These are phyloP conservation scores for Lucilia sericata DNA, from an alignment of 1,140 invertebrate species.

Conservation along the genomic window DNA sequence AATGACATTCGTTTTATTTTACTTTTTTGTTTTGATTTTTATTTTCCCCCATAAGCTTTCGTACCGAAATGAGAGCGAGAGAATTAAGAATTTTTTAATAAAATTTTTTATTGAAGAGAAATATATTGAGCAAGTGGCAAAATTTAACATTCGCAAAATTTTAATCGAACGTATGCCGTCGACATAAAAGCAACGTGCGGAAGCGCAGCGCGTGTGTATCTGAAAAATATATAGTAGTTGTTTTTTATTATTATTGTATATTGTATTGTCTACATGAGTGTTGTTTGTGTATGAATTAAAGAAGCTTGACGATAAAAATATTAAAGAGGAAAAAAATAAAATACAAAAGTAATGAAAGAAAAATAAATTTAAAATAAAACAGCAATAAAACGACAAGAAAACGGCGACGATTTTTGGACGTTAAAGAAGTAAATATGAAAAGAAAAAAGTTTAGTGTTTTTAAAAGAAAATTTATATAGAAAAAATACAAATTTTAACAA, in stretches of 20 bases:
- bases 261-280: conserved; percentile 1
- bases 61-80: background rate
- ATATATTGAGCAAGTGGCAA: conserved; percentile 31
- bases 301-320: conserved; percentile 11
- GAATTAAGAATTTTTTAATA: background rate
- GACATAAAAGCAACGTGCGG: conserved; percentile 39
- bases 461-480: too few species aligned
- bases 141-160: conserved; percentile 36
- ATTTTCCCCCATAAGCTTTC: background rate
- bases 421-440: too few species aligned
- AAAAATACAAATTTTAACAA: too few species aligned
- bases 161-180: conserved; percentile 6
- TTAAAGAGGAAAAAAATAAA: background rate
- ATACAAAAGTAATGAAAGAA: background rate
- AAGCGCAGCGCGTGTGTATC: conserved; percentile 35
- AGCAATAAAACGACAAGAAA: too few species aligned
- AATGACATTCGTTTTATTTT: conserved; percentile 2
- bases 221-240: conserved; percentile 15
- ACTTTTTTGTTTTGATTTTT: conserved; percentile 8
- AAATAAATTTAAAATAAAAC: background rate
- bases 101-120: background rate
- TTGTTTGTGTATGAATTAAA: conserved; percentile 10
- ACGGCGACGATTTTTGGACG: too few species aligned
- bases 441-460: too few species aligned
- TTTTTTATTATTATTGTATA: background rate